A percentile compares a stretch with the other conserved stretches of the same genome.
These are phyloP conservation scores for Eupithecia insigniata DNA, from an alignment of 2,888 invertebrate species.

Conservation along the genomic window DNA sequence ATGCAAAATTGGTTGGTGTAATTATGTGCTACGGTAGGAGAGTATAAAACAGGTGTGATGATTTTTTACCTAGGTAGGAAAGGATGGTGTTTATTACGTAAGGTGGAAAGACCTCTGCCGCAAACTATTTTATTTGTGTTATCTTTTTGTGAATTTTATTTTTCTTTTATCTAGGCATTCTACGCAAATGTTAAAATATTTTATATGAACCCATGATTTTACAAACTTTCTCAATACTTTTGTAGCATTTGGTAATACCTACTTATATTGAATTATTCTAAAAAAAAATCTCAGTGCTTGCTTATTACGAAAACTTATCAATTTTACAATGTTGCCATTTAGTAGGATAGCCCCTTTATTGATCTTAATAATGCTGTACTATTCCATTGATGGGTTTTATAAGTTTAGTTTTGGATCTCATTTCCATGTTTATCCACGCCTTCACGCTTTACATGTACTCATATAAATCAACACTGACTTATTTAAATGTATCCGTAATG, in stretches of 20 bases:
- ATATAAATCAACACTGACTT: slow-evolving; percentile 32
- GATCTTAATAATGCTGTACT: neutral
- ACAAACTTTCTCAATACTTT: too few species aligned
- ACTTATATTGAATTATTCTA: too few species aligned
- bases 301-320: neutral
- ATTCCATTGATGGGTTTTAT: neutral
- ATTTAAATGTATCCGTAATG: slow-evolving; percentile 30
- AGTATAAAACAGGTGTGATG: neutral
- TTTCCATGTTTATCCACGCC: neutral
- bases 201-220: too few species aligned
- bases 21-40: neutral
- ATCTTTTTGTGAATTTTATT: too few species aligned
- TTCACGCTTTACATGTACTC: slow-evolving; percentile 6
- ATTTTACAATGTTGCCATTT: neutral
- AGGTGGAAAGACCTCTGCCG: too few species aligned
- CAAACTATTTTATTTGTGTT: too few species aligned
- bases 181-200: too few species aligned
- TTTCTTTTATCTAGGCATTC: too few species aligned
- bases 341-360: neutral
- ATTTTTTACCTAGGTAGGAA: neutral
- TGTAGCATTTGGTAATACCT: too few species aligned
- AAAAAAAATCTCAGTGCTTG: too few species aligned
- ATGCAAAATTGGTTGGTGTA: neutral
- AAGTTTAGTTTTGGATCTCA: neutral
- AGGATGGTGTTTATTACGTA: too few species aligned